These are phyloP conservation scores for Pristis pectinata DNA, from an alignment of 2,797 vertebrate genomes.

Conservation along the genomic window DNA sequence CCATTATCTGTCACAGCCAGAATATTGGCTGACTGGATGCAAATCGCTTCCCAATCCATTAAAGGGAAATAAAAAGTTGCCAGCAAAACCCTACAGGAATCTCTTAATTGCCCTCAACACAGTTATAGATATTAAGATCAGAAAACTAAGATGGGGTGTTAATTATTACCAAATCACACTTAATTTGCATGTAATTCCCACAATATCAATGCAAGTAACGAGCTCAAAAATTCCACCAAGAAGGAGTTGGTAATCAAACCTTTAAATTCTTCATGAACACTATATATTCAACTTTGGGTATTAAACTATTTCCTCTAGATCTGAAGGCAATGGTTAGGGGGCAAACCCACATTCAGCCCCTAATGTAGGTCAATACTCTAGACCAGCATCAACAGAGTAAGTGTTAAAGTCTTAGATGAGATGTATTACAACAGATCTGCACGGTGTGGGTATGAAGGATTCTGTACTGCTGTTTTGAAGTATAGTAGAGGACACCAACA, in stretches of 20 bases:
- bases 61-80: neutral
- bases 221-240: neutral
- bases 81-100: neutral
- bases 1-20: neutral
- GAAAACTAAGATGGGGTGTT: neutral
- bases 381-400: neutral
- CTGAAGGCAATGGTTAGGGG: neutral
- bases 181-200: slow-evolving; percentile 21
- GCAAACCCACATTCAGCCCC: neutral
- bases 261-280: neutral
- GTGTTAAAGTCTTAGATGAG: neutral
- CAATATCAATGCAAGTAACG: neutral
- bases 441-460: too few relatives aligned
- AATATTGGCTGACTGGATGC: neutral
- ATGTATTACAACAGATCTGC: too few relatives aligned
- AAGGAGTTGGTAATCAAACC: neutral
- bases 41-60: neutral
- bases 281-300: neutral
- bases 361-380: neutral
- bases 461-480: too few relatives aligned
- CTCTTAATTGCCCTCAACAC: neutral
- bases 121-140: neutral
- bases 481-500: too few relatives aligned
- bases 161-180: slow-evolving; percentile 12
- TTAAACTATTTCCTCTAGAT: neutral